phyloP scores from a whole-genome alignment of 1,140 invertebrate genomes.

The Bombus consobrinus region DNA sequence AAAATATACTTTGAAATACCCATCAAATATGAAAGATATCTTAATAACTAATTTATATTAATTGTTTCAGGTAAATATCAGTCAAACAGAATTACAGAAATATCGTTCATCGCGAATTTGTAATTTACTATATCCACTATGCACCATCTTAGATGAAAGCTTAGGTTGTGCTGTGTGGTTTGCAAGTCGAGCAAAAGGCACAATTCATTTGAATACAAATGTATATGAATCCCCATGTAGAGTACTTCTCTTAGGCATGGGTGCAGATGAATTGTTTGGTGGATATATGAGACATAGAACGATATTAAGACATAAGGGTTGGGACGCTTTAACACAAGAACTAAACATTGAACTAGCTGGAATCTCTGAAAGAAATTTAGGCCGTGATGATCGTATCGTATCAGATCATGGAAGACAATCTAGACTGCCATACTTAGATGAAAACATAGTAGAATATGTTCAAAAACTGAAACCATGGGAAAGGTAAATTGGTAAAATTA shows the following conservation, averaged over 20 bases:
- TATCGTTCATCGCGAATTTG: conserved; percentile 83
- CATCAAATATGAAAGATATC: conserved; percentile 42
- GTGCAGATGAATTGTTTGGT: conserved; percentile 98
- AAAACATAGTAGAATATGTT: conserved; percentile 91
- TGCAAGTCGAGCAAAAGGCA: conserved; percentile 90
- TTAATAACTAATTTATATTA: conserved; percentile 10
- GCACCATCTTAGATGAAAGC: conserved; percentile 97
- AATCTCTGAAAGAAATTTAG: conserved; percentile 96
- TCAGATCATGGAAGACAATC: conserved; percentile 90
- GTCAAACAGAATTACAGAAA: conserved; percentile 86
- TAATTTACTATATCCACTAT: conserved; percentile 91
- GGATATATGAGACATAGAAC: conserved; percentile 95
- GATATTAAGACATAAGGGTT: conserved; percentile 87
- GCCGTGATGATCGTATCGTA: conserved; percentile 95
- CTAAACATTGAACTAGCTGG: conserved; percentile 90
- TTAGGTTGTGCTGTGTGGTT: conserved; percentile 98
- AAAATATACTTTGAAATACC: conserved; percentile 51
- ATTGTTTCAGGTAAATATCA: conserved; percentile 89
- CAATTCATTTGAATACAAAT: conserved; percentile 70
- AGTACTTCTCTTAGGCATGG: conserved; percentile 95
- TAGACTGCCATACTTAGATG: conserved; percentile 97
- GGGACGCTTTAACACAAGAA: conserved; percentile 87
- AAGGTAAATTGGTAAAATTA: conserved; percentile 84
- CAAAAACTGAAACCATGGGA: conserved; percentile 88
- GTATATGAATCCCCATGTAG: conserved; percentile 86